Evolutionary conservation across 92 coral and sea anemone genomes (phyloP), one percentile per base, ranked within the genome.

Genomic region (Plumapathes pennacea): DNA sequence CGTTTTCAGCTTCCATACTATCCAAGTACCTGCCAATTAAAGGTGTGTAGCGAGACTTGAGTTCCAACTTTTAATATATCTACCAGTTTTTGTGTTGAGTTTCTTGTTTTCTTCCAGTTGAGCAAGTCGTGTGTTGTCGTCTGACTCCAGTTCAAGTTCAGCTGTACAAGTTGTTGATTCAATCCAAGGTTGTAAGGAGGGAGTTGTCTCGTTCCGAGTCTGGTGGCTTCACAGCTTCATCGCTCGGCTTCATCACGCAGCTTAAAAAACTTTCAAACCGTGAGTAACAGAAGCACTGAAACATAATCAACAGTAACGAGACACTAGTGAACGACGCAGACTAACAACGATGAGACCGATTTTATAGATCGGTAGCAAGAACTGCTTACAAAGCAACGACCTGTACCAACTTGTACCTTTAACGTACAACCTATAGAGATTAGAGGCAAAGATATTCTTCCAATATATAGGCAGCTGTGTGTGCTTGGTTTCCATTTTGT

Each of bases 191-290:
- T 3, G 78, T 77, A 2, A 74, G 72, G 24, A 75, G 78, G 62
- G 81, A 88, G 46, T 58, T 83, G 10, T n/a, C 48, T 5, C 76
- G 80, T 18, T 67, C 83, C 10, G 82, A 86, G 34, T 49, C 85
- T 30, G 86, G 91, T 0, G 80, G 85, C 23, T 68, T 88, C 27
- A 64, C 89, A 27, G 80, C 90, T 25, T 87, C 97, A 12, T 91
- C 97, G 26, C 73, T 91, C 71, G 97, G 88, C 11, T 91, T 91
- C 51, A 91, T 91, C 29, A 91, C 97, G 6, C 95, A 85, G 40
- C 90, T 91, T 10, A 91, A 91, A 52, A 91, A 91, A 41, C 91
- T 91, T 21, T 74, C 95, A 17, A 91, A 91, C 21, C 97, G 95
- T 91, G 71, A 89, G 90, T 84, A 49, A 38, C 22, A 27, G 21